Percentiles rank a stretch among this genome's conserved stretches.
Evolutionary conservation across 2,113 vertebrate species (phyloP).

Genomic region (Gadus macrocephalus): DNA sequence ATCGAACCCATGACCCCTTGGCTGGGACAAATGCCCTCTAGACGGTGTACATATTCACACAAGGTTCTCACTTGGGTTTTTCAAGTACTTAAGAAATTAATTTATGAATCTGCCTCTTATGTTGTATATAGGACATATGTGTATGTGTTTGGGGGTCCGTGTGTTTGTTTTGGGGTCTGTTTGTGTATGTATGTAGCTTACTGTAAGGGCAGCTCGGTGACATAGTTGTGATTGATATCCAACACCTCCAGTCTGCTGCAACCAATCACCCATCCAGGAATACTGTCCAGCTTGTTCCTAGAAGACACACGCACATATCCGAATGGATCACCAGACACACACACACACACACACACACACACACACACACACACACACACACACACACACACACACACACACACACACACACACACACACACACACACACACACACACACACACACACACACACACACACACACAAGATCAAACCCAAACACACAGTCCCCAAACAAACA

Average conservation of each 20-base stretch:
- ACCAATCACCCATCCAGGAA: conserved; percentile 90
- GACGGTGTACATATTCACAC: too few relatives aligned
- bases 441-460: not conserved
- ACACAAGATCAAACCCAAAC: not conserved
- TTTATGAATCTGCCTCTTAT: too few relatives aligned
- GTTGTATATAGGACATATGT: too few relatives aligned
- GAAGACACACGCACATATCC: not conserved
- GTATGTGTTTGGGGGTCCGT: not conserved
- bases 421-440: conserved; percentile 17
- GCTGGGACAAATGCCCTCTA: too few relatives aligned
- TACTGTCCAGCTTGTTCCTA: conserved; percentile 83
- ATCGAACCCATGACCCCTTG: too few relatives aligned
- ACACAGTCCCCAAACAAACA: not conserved
- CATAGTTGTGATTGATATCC: conserved; percentile 86
- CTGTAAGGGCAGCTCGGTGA: conserved; percentile 83
- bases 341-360: conserved; percentile 3
- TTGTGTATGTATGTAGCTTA: conserved; percentile 61
- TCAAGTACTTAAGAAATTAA: too few relatives aligned
- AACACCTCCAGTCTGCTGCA: conserved; percentile 87
- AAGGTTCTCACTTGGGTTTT: too few relatives aligned
- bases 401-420: conserved; percentile 1
- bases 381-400: not conserved
- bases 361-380: not conserved
- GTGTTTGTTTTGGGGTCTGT: conserved; percentile 1
- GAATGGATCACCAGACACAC: not conserved